Conservation (phyloP, 2,113 vertebrate genomes). For the Rhea americana region DNA sequence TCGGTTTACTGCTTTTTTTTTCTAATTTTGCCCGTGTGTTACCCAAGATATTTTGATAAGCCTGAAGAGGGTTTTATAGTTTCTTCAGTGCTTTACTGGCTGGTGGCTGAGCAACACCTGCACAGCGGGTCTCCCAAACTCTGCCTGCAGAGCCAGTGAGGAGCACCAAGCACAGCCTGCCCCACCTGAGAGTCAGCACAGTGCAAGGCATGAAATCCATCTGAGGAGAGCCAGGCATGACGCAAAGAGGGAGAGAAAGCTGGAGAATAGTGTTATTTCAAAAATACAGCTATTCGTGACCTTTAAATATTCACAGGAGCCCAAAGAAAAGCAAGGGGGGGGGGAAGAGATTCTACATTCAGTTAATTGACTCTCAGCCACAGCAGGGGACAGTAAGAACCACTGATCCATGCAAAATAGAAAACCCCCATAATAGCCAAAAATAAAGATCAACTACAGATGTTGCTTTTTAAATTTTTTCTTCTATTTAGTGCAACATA, state of each 20-base stretch:
- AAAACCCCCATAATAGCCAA: too few species aligned
- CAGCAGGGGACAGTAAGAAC: background rate
- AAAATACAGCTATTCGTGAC: background rate
- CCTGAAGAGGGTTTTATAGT: background rate
- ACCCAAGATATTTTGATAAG: background rate
- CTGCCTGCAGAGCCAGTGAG: background rate
- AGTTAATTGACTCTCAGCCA: background rate
- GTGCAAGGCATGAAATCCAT: background rate
- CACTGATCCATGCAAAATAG: background rate
- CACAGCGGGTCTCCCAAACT: too few species aligned
- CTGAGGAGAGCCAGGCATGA: background rate
- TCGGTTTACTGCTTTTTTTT: background rate
- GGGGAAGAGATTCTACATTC: background rate
- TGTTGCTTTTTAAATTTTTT: background rate
- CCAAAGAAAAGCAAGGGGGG: background rate
- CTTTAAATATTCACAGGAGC: background rate
- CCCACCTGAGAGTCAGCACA: accelerated
- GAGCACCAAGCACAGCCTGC: accelerated
- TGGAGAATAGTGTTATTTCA: background rate
- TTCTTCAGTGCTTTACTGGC: background rate
- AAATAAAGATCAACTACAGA: background rate
- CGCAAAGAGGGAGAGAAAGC: background rate
- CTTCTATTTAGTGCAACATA: background rate
- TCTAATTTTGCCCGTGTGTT: background rate
- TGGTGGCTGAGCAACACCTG: background rate